Conservation (phyloP, 1,140 invertebrate genomes). For the Bombus cullumanus region DNA sequence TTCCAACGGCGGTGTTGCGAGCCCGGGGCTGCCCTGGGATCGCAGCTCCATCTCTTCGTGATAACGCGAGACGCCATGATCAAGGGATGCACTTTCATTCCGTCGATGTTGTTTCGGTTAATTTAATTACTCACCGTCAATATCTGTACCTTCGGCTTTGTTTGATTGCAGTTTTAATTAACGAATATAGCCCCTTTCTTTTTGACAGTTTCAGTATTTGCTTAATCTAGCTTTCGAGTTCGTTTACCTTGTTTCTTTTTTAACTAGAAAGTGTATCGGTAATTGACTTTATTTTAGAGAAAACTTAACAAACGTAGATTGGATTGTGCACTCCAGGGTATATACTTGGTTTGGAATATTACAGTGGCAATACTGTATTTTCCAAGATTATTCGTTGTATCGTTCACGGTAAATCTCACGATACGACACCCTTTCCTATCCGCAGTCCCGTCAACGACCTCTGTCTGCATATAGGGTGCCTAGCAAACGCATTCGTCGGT, state of each 20-base stretch:
- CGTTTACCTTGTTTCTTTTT: not conserved
- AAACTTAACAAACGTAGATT: not conserved
- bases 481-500: constrained; percentile 29
- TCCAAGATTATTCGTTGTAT: constrained; percentile 10
- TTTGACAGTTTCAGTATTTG: not conserved
- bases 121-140: constrained; percentile 29
- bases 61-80: not conserved
- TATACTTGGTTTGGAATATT: not conserved
- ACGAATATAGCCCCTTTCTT: not conserved
- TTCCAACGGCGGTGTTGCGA: constrained; percentile 48
- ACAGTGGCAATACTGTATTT: constrained; percentile 9
- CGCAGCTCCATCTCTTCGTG: constrained; percentile 35
- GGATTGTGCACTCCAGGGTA: not conserved
- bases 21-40: constrained; percentile 15
- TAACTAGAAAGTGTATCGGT: not conserved
- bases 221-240: not conserved
- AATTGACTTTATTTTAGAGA: not conserved
- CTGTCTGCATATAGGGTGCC: constrained; percentile 46
- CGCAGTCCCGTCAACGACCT: constrained; percentile 39
- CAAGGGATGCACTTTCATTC: constrained; percentile 26
- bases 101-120: constrained; percentile 4
- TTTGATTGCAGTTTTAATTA: not conserved
- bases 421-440: constrained; percentile 50
- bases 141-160: not conserved
- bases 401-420: constrained; percentile 19